Base-by-base conservation (phyloP, 2,888 invertebrate genomes). In the Epsilonema sp. region DNA sequence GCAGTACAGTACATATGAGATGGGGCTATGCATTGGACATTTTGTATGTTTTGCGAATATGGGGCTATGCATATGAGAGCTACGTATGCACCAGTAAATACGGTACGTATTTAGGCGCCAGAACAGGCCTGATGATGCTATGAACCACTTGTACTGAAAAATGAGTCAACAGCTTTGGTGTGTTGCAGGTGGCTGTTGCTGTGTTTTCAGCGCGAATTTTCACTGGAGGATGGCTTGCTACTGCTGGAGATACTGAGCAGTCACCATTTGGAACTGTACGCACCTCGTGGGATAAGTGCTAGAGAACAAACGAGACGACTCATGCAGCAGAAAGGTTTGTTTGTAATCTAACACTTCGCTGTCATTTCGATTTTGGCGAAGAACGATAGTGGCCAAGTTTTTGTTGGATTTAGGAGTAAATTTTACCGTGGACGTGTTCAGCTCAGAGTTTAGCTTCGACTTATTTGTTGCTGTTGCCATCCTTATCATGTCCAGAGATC, bases 241-340 rank as follows among this genome's bases (percentile, higher is more conserved):
- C 63, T 65, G 51, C 64, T 66, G 56, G 66, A 66, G 52, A 65
- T 66, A 37, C 51, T 66, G n/a, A 59, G 61, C 45, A 63, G 63
- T 45, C 64, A 63, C 45, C 61, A 65, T 52, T 47, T 66, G 31
- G 66, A 65, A 46, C 52, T 65, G 26, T 57, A 58, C 36, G 60
- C 63, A 11, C 42, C 63, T 46, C 62, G 61, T 44, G 65, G 65
- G 1, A 61, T 61, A 47, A 57, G 55, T 19, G 58, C 58, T 1
- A 50, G 58, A 24, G 42, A 42, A 16, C 42, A 22, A 21, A 11
- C n/a, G 19, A 4, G 42, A 19, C 42, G 11, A 4, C 2, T 5
- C 20, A 26, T 21, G 19, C n/a, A 16, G 13, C 25, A 25, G 26
- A 20, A 25, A 13, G 26, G 42, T 24, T 5, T 3, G 26, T 21